Evolutionary conservation across 2,113 vertebrate species (phyloP).

Genomic region (Tichodroma muraria): DNA sequence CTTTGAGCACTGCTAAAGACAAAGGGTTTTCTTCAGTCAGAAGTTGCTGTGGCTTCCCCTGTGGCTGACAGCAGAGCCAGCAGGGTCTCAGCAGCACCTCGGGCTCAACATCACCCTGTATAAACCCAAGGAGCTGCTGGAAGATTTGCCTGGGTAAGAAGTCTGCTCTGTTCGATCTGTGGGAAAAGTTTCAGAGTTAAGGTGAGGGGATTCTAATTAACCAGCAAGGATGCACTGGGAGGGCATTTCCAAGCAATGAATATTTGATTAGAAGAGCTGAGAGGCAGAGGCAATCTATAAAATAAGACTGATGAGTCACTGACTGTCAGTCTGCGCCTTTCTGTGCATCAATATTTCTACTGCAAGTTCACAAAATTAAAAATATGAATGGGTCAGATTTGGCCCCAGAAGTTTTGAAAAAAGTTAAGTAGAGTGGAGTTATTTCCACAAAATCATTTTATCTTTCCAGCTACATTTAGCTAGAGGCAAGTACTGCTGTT

Average conservation of each 20-base stretch:
- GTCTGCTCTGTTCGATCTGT: not conserved
- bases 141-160: not conserved
- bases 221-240: not conserved
- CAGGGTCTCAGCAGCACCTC: not conserved
- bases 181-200: not conserved
- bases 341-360: not conserved
- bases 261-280: not conserved
- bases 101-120: not conserved
- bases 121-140: not conserved
- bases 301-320: not conserved
- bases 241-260: constrained; percentile 5
- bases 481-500: not conserved
- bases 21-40: not conserved
- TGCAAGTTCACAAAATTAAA: constrained; percentile 4
- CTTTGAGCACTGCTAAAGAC: not conserved
- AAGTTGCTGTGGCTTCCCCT: not conserved
- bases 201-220: not conserved
- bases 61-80: not conserved
- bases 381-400: not conserved
- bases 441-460: not conserved
- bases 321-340: not conserved
- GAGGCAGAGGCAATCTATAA: not conserved
- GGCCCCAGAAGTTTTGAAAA: not conserved
- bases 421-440: not conserved
- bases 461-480: not conserved